A percentile compares a stretch with the other conserved stretches of the same genome.
Evolutionary conservation across 2,797 vertebrate species (phyloP).

Genomic region (Spheniscus humboldti): DNA sequence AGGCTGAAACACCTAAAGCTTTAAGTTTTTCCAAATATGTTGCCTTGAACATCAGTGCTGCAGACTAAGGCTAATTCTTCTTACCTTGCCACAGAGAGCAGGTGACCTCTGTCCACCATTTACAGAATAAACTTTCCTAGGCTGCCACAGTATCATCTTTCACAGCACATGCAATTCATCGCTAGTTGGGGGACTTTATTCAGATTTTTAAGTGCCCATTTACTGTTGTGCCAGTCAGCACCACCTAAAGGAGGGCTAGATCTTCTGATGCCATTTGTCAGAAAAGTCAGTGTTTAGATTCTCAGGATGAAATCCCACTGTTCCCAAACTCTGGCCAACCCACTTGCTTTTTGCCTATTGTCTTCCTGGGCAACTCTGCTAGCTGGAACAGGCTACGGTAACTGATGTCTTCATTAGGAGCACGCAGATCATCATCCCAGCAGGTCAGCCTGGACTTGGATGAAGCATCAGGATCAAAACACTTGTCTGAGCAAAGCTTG

Average conservation of each 20-base stretch:
- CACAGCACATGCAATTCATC: background rate
- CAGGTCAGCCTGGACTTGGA: background rate
- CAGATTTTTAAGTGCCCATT: background rate
- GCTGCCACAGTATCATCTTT: background rate
- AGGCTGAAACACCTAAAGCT: background rate
- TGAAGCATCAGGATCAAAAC: background rate
- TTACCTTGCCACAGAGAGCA: background rate
- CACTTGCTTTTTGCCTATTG: background rate
- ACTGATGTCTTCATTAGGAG: background rate
- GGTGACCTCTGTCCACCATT: background rate
- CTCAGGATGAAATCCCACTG: background rate
- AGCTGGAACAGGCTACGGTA: background rate
- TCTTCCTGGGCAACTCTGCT: background rate
- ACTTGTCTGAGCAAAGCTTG: background rate
- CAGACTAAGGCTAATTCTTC: background rate
- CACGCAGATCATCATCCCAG: background rate
- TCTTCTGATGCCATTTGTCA: background rate
- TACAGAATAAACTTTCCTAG: background rate
- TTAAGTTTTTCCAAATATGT: background rate
- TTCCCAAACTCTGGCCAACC: background rate
- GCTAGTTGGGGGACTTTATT: background rate
- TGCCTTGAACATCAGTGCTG: background rate
- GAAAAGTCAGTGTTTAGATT: background rate
- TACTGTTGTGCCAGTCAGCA: background rate
- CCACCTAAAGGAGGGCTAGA: background rate